Evolutionary conservation across 2,888 invertebrate species (phyloP), one percentile per base, ranked within the genome.

Genomic region (Hypena proboscidalis): DNA sequence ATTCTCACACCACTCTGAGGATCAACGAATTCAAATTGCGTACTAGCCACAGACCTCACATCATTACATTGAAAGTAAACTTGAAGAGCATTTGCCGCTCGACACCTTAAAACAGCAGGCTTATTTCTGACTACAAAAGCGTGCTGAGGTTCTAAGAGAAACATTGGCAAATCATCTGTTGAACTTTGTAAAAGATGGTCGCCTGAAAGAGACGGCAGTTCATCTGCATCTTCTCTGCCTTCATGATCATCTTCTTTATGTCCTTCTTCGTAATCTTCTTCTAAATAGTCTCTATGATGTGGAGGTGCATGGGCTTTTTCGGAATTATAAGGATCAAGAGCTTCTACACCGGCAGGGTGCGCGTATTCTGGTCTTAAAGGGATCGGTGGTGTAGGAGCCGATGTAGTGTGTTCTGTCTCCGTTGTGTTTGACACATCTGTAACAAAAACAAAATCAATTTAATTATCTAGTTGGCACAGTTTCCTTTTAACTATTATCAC

Each of bases 41-140:
- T 93, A 61, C 89, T 89, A 9, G 95, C 94, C 42, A 94, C 93
- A 19, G 93, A 92, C 63, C 94, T 92, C 27, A 94, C 94, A 50
- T 95, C 96, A 80, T 97, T 98, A 91, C 99, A 99, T 81, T 95
- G 95, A 90, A 98, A 98, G 80, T 95, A 96, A 59, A 98, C 92
- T 93, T 94, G 91, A 21, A 98, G 92, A 14, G 98, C 97, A 83
- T 97, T 96, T 10, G 97, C 95, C 1, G 97, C 98, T 56, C 96
- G 94, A 85, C 99, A 99, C 63, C 95, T 94, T 31, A 99, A 91
- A 21, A 95, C 94, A 1, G 97, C 98, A 19, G 98, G 97, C 62
- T 97, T 95, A 80, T 95, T 97, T 77, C 97, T 95, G 29, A 98
- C 95, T 59, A 99, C 97, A 87, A 95, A 99, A 6, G 96, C 94